Base-by-base conservation (phyloP, 2,797 vertebrate genomes). In the Manis pentadactyla region DNA sequence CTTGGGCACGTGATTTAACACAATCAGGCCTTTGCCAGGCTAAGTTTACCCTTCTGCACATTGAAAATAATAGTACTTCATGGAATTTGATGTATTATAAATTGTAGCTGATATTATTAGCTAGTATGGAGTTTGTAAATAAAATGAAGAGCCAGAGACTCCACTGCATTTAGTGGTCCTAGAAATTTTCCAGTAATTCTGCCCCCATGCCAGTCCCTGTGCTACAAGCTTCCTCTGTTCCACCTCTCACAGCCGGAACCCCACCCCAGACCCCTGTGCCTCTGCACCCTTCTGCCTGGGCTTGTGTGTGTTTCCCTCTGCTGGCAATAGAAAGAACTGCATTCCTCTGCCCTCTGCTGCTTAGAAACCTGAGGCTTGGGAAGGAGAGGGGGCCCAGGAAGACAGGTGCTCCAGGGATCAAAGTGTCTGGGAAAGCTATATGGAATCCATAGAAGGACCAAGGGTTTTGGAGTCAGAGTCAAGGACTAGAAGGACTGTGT, bases 251-350 rank as follows among this genome's bases (percentile, higher is more conserved):
- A 51, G 23, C 29, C 4, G 53, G 49, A 42, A 31, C 21, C 23
- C 12, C 79, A 31, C 17, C n/a, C 59, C 11, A 3, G 9, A 11
- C 59, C n/a, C 15, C 51, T 59, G 18, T 5, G 46, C 31, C 93
- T 37, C 49, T 0, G 5, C n/a, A 37, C 69, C 29, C 63, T 55
- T 46, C 59, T 5, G 7, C 49, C 88, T 27, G 53, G 74, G 82
- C 59, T 90, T 84, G 91, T 21, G 79, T 84, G 68, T 87, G 92
- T 93, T 71, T 71, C 92, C 87, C 96, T 96, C 97, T 98, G 81
- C 97, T 95, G 97, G 93, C 93, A 9, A 10, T 12, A 77, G 21
- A 14, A 1, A 66, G 87, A 92, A 96, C 73, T 90, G 74, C 92
- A 7, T 69, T 7, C 57, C 39, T 74, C 49, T 37, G 53, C 86